These are phyloP conservation scores for Barnardius zonarius DNA, from an alignment of 2,113 vertebrate species.

Conservation along the genomic window DNA sequence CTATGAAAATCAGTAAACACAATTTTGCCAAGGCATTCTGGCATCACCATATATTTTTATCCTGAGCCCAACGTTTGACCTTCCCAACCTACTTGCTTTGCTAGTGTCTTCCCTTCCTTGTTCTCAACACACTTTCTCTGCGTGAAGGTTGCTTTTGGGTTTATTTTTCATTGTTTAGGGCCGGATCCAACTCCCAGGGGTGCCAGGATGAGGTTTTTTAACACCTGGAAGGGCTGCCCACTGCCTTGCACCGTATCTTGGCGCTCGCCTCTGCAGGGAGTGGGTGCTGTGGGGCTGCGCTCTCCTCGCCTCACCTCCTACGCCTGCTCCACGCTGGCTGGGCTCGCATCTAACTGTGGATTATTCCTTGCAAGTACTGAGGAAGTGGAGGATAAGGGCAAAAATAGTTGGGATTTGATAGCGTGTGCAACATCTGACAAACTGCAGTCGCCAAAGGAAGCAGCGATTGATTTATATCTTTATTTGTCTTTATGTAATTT, in stretches of 20 bases:
- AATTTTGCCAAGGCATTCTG: conserved; percentile 1
- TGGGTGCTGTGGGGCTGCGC: conserved; percentile 7
- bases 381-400: conserved; percentile 41
- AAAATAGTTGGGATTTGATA: conserved; percentile 51
- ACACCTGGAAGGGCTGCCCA: conserved; percentile 40
- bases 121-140: not conserved
- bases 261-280: not conserved
- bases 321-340: not conserved
- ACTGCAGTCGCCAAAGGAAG: conserved; percentile 6
- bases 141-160: not conserved
- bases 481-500: conserved; percentile 1
- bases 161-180: not conserved
- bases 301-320: conserved; percentile 9
- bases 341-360: not conserved
- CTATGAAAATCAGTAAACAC: conserved; percentile 5
- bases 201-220: conserved; percentile 19
- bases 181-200: not conserved
- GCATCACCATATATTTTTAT: conserved; percentile 10
- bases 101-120: not conserved
- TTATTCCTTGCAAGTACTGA: not conserved
- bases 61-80: not conserved
- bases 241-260: conserved; percentile 43
- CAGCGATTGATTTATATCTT: not conserved
- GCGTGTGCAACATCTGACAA: conserved; percentile 16
- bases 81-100: not conserved